Percentiles rank a stretch among this genome's conserved stretches.
phyloP scores from a whole-genome alignment of 30 jellyfish, hydroid and myxozoan genomes.

The Hydra vulgaris region DNA sequence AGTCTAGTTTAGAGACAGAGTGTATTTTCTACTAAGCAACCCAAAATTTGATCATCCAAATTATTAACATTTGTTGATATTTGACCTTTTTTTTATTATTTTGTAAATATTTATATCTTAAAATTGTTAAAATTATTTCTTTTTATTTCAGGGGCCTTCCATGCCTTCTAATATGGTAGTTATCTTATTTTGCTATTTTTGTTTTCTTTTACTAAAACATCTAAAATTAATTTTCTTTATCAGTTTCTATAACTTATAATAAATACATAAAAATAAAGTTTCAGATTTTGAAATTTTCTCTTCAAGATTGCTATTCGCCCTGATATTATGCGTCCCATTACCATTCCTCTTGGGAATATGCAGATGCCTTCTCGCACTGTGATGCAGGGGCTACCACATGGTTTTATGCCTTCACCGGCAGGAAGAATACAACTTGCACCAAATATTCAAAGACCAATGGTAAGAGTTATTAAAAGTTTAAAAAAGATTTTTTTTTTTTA shows the following conservation, averaged over 20 bases:
- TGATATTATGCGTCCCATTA: slow-evolving; percentile 19
- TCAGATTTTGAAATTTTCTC: neutral
- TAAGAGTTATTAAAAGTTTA: neutral
- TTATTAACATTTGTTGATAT: too few species aligned
- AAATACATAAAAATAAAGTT: too few species aligned
- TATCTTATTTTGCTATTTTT: neutral
- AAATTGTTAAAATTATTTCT: neutral
- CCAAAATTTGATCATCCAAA: too few species aligned
- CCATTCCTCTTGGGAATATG: slow-evolving; percentile 8
- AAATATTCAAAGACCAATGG: slow-evolving; percentile 9
- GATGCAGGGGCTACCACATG: neutral
- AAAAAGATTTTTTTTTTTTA: neutral
- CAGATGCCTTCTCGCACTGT: slow-evolving; percentile 5
- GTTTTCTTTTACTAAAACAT: too few species aligned
- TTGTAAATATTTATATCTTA: too few species aligned
- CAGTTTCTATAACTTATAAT: too few species aligned
- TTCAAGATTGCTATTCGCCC: slow-evolving; percentile 17
- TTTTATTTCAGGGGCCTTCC: neutral
- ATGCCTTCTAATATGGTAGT: slow-evolving; percentile 9
- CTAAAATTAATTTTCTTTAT: too few species aligned
- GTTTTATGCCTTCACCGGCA: slow-evolving; percentile 1
- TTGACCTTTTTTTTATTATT: too few species aligned
- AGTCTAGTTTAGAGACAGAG: too few species aligned
- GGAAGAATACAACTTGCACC: slow-evolving; percentile 4
- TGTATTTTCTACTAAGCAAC: too few species aligned